A percentile compares a stretch with the other conserved stretches of the same genome.
These are phyloP conservation scores for Parazoanthus atlanticus DNA, from an alignment of 92 coral and sea anemone species.

Conservation along the genomic window DNA sequence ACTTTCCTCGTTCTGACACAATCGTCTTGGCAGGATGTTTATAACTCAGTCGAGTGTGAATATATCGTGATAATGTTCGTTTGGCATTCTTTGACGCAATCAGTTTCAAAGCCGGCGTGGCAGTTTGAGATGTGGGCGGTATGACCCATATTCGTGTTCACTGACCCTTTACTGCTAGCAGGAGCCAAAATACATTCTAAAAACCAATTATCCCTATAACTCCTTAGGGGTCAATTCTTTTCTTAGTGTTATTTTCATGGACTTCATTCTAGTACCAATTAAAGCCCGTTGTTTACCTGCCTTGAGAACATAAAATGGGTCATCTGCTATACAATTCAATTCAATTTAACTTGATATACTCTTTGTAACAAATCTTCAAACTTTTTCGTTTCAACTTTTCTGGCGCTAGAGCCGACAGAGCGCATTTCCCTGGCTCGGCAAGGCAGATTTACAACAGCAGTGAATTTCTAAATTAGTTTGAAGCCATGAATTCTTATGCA, in stretches of 20 bases:
- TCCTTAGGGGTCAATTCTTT: slow-evolving; percentile 87
- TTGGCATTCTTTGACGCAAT: slow-evolving; percentile 23
- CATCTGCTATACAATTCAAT: slow-evolving; percentile 87
- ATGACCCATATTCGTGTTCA: slow-evolving; percentile 50
- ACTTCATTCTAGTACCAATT: slow-evolving; percentile 89
- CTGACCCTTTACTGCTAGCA: slow-evolving; percentile 52
- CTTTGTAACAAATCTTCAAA: slow-evolving; percentile 60
- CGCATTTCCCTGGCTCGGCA: slow-evolving; percentile 24
- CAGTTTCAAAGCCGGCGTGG: slow-evolving; percentile 33
- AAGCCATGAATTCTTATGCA: slow-evolving; percentile 77
- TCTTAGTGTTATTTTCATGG: slow-evolving; percentile 80
- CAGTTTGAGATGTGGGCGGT: slow-evolving; percentile 36
- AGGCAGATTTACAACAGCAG: slow-evolving; percentile 22
- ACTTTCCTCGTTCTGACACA: background rate
- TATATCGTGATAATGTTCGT: slow-evolving; percentile 30
- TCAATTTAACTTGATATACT: slow-evolving; percentile 75
- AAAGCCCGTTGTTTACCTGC: slow-evolving; percentile 87
- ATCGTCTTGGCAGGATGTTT: background rate
- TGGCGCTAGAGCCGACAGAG: slow-evolving; percentile 27
- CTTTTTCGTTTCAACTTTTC: slow-evolving; percentile 55
- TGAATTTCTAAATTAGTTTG: slow-evolving; percentile 30
- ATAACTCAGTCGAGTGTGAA: slow-evolving; percentile 20
- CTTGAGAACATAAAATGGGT: slow-evolving; percentile 92
- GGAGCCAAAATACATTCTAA: slow-evolving; percentile 59
- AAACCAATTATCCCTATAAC: slow-evolving; percentile 75